Base-by-base conservation (phyloP, 1,140 invertebrate species). In the Leptinotarsa texana region DNA sequence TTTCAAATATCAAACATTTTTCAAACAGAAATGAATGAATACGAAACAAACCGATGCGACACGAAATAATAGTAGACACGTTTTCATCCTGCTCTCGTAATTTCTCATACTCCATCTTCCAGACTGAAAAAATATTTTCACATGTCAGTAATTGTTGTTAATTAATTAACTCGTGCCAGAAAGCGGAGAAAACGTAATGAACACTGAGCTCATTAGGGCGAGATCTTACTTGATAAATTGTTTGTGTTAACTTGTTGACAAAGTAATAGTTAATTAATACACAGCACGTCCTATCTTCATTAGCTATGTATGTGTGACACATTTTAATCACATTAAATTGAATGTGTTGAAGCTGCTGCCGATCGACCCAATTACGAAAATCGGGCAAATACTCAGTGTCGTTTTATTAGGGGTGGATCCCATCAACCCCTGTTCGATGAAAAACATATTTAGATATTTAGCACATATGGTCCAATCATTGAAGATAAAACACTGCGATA, bases 161-260 rank as follows among this genome's bases (percentile, higher is more conserved):
- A 73, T 73, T 65, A 65, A 73, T 73, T 65, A 73, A 63, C 24
- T 48, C 15, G 57, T 13, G 17, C 71, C 17, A 65, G 71, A 73
- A 65, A 73, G 22, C 27, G 71, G 42, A 73, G 63, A 65, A 73
- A 65, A 65, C 61, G 42, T 70, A 61, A 65, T 33, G 22, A 62
- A 73, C 51, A 61, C 24, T 61, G 47, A 74, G 65, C 65, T 57
- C 66, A 65, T 74, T 74, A 74, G 66, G 27, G 27, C 24, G 42
- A 69, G 73, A 74, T 74, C 73, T 68, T 63, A 47, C 24, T 61
- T 74, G 67, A 74, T 74, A 74, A 74, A 74, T 74, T 74, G 73
- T 74, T 74, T 69, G 73, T 61, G 66, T 63, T 66, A 42, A 62
- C 21, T 48, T 74, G 73, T 74, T 69, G 73, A 74, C 73, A 74